A percentile compares a stretch with the other conserved stretches of the same genome.
These are phyloP conservation scores for Jordanella pulchra DNA, from an alignment of 2,797 vertebrate genomes.

Conservation along the genomic window DNA sequence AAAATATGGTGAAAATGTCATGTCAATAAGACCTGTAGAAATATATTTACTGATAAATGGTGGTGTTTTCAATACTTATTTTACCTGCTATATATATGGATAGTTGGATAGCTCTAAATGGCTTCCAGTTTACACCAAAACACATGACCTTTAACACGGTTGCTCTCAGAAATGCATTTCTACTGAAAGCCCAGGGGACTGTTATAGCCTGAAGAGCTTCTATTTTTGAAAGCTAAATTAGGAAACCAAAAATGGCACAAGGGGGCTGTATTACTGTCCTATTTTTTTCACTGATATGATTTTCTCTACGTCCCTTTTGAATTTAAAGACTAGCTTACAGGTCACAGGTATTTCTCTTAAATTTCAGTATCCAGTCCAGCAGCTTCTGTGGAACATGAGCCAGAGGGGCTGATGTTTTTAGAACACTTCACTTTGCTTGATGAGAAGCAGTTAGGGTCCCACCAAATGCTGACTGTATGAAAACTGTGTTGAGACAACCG, in stretches of 20 bases:
- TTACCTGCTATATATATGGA: no score
- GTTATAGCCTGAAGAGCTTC: slow-evolving; percentile 59
- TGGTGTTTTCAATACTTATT: no score
- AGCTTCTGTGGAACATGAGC: slow-evolving; percentile 1
- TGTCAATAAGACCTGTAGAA: no score
- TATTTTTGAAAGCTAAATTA: slow-evolving; percentile 64
- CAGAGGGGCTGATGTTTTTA: slow-evolving; percentile 12
- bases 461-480: neutral
- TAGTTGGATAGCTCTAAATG: neutral
- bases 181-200: slow-evolving; percentile 53
- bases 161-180: slow-evolving; percentile 35
- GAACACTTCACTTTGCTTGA: neutral
- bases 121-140: slow-evolving; percentile 14
- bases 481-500: neutral
- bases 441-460: neutral
- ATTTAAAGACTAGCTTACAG: slow-evolving; percentile 19
- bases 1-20: no score
- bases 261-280: slow-evolving; percentile 44
- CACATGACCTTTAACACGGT: slow-evolving; percentile 52
- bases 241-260: slow-evolving; percentile 59
- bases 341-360: neutral
- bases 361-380: slow-evolving; percentile 4
- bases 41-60: no score
- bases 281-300: slow-evolving; percentile 38
- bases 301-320: slow-evolving; percentile 41